Evolutionary conservation across 1,140 invertebrate species (phyloP), one percentile per base, ranked within the genome.

Genomic region (Polypedilum pembai): DNA sequence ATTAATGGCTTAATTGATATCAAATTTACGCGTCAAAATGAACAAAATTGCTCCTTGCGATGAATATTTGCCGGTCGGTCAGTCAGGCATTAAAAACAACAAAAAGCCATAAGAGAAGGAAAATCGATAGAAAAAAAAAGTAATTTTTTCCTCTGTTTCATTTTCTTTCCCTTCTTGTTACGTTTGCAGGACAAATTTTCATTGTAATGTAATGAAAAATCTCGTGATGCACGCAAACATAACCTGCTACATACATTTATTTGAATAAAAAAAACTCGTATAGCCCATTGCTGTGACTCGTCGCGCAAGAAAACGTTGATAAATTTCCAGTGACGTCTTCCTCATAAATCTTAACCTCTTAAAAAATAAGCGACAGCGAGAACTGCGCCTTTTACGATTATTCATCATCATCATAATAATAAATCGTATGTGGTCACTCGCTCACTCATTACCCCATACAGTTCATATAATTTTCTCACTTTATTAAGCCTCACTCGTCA

Each of bases 191-290:
- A 56, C 45, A 56, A 15, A 33, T 33, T 56, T 56, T 56, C 45
- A 56, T 56, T 33, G n/a, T n/a, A 56, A 56, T 56, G 45, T 56
- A 56, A 56, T 56, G 45, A 56, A 56, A 56, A 56, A 56, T 56
- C 45, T 56, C 45, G 45, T 56, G 45, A 56, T 56, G 45, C 45
- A 56, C 45, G 45, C 45, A n/a, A 56, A n/a, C n/a, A 33, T 4
- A 56, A 56, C 8, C n/a, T 56, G 7, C 12, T 33, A 33, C 24
- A 33, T 33, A 33, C 24, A 33, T 33, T 33, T 33, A 33, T 33
- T 33, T 33, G 24, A 33, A 33, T 33, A 33, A 33, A 33, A 33
- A 33, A 33, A 33, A 33, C 24, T 33, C 1, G 24, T 5, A 33
- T 3, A 33, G 24, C 24, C 1, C 24, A 33, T 33, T 33, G 24